phyloP scores from a whole-genome alignment of 2,113 vertebrate genomes.

The Aix galericulata region DNA sequence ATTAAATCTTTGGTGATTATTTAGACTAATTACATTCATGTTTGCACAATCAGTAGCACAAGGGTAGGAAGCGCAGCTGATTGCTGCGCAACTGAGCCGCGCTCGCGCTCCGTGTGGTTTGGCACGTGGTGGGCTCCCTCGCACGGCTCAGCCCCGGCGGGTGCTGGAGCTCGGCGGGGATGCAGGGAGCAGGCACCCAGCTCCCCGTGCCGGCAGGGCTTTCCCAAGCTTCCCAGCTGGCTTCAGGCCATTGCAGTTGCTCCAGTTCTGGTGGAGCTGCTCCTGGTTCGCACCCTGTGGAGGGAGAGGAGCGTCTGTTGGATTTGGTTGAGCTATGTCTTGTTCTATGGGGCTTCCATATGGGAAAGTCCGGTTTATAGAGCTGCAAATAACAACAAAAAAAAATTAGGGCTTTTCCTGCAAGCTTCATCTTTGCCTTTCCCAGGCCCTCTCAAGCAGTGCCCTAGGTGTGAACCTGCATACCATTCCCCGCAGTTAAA shows the following conservation, averaged over 20 bases:
- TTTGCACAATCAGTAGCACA: constrained; percentile 72
- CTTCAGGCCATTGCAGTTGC: background rate
- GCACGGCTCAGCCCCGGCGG: background rate
- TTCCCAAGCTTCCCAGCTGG: constrained; percentile 25
- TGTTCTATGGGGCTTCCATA: accelerated
- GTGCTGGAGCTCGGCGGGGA: background rate
- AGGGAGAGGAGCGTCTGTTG: background rate
- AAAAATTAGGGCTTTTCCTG: background rate
- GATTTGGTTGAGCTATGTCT: background rate
- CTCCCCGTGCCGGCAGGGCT: background rate
- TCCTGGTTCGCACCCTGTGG: background rate
- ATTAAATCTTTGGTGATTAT: constrained; percentile 72
- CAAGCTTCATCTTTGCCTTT: background rate
- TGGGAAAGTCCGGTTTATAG: accelerated
- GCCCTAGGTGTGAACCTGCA: constrained; percentile 47
- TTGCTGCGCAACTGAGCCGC: constrained; percentile 49
- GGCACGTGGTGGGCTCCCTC: background rate
- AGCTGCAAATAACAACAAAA: too few relatives aligned
- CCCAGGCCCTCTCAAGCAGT: background rate
- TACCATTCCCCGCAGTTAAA: background rate
- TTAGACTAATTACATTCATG: constrained; percentile 71
- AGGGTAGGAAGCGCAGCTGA: constrained; percentile 62
- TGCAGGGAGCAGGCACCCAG: background rate
- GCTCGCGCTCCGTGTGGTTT: constrained; percentile 18
- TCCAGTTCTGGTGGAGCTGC: background rate